Conservation (phyloP, 2,797 vertebrate genomes). For the Molossus molossus region DNA sequence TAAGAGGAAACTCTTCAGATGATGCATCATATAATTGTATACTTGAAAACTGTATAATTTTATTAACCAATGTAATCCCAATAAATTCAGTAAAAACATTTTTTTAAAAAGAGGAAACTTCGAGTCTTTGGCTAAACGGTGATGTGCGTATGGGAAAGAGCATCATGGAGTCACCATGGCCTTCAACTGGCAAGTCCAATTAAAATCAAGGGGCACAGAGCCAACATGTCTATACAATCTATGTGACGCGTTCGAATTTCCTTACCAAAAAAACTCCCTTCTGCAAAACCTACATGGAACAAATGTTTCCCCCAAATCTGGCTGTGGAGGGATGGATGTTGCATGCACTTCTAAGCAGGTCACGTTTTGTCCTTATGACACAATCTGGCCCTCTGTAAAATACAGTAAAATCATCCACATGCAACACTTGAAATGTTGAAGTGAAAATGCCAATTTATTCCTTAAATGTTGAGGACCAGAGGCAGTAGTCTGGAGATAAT, state of each 20-base stretch:
- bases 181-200: constrained; percentile 28
- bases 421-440: neutral
- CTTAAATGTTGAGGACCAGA: neutral
- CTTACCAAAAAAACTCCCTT: neutral
- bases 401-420: constrained; percentile 30
- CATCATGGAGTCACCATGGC: neutral
- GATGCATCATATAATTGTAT: neutral
- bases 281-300: neutral
- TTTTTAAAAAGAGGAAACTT: constrained; percentile 15
- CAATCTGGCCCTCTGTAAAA: constrained; percentile 54
- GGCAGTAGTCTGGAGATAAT: neutral
- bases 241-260: neutral
- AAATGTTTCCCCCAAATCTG: neutral
- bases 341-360: constrained; percentile 29
- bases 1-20: neutral
- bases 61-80: neutral
- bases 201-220: neutral
- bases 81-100: neutral
- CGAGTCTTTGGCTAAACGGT: neutral
- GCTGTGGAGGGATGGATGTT: neutral
- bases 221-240: neutral
- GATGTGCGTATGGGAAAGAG: neutral
- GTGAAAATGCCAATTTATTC: neutral
- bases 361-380: constrained; percentile 54
- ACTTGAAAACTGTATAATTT: neutral